Evolutionary conservation across 2,113 vertebrate genomes (phyloP).

Genomic region (Symphodus melops): DNA sequence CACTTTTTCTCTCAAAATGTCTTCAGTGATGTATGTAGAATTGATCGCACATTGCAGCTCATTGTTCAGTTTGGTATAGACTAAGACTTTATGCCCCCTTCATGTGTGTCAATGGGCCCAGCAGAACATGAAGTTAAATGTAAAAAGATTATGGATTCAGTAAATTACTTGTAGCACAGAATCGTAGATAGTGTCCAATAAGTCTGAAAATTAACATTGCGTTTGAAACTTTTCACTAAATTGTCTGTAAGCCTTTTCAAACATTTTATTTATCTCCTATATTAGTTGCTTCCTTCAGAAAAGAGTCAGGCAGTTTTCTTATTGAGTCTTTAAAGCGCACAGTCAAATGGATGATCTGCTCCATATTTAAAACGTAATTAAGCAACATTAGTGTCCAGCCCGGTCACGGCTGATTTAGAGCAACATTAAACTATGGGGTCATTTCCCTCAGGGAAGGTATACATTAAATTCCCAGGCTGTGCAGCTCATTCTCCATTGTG

Average conservation of each 20-base stretch:
- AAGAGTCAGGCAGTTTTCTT: neutral
- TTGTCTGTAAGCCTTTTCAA: neutral
- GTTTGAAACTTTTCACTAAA: neutral
- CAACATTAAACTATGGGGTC: neutral
- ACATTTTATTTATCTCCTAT: neutral
- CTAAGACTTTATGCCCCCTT: too few species aligned
- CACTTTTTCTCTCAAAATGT: too few species aligned
- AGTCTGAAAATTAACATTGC: too few species aligned
- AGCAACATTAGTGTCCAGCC: neutral
- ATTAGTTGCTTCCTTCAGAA: neutral
- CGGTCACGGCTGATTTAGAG: neutral
- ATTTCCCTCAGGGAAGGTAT: neutral
- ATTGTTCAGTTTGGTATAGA: too few species aligned
- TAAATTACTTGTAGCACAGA: too few species aligned
- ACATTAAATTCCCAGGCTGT: neutral
- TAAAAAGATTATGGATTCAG: too few species aligned
- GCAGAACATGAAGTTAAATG: too few species aligned
- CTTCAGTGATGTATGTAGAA: too few species aligned
- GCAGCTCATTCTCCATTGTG: neutral
- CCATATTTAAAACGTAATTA: neutral
- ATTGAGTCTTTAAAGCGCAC: neutral
- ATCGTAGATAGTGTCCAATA: too few species aligned
- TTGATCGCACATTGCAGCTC: too few species aligned
- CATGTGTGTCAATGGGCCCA: too few species aligned
- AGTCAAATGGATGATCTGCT: neutral